Evolutionary conservation across 2,113 vertebrate species (phyloP).

Genomic region (Erythrolamprus reginae): DNA sequence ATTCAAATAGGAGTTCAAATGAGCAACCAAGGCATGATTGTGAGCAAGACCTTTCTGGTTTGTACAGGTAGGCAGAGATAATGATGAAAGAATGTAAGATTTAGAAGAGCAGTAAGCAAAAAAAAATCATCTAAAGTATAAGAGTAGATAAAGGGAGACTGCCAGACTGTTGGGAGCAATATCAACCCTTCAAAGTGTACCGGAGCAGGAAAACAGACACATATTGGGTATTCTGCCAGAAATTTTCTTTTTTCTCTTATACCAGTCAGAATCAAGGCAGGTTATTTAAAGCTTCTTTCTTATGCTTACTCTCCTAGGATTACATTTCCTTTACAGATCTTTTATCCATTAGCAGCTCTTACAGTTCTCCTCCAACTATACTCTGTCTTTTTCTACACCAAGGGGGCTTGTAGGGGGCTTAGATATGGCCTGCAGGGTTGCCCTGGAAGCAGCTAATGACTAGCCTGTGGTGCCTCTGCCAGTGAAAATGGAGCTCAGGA

Average conservation of each 20-base stretch:
- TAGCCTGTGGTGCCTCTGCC: too few species aligned
- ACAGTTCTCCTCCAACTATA: neutral
- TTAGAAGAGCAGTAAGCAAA: neutral
- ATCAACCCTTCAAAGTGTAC: neutral
- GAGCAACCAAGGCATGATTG: neutral
- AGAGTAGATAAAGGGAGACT: neutral
- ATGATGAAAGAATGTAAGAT: neutral
- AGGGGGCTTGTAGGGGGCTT: too few species aligned
- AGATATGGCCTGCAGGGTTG: too few species aligned
- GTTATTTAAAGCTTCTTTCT: neutral
- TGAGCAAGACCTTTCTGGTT: neutral
- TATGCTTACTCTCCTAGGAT: neutral
- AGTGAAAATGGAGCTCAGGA: too few species aligned
- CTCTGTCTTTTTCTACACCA: neutral
- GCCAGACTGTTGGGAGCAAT: neutral
- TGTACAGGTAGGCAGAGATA: neutral
- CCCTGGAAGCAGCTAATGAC: too few species aligned
- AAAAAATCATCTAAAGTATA: neutral
- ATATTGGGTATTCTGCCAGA: neutral
- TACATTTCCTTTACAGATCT: neutral
- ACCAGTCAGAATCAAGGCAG: neutral
- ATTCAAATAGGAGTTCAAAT: neutral
- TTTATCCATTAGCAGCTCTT: neutral
- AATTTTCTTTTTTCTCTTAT: neutral
- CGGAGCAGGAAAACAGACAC: neutral